Conservation (phyloP, 2,888 invertebrate species). For the Polydrusus pterygomalis region DNA sequence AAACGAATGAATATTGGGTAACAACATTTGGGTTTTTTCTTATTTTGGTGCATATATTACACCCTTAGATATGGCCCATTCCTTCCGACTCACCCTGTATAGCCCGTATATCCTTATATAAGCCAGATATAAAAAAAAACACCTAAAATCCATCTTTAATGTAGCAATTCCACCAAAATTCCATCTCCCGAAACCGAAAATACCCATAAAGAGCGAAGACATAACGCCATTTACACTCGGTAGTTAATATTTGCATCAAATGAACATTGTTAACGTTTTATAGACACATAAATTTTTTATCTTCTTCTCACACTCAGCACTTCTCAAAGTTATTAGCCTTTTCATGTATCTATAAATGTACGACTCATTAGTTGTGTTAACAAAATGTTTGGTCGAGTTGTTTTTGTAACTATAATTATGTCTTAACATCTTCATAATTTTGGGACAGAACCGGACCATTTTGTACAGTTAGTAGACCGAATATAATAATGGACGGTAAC, state of each 20-base stretch:
- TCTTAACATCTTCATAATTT: neutral
- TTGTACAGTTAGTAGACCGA: neutral
- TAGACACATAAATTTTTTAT: slow-evolving; percentile 47
- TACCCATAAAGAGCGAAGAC: slow-evolving; percentile 34
- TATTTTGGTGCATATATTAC: no score
- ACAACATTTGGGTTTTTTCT: no score
- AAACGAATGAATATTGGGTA: no score
- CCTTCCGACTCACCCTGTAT: no score
- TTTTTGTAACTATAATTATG: slow-evolving; percentile 8
- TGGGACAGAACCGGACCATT: neutral
- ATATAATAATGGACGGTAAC: neutral
- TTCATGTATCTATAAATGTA: slow-evolving; percentile 42
- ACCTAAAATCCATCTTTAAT: slow-evolving; percentile 40
- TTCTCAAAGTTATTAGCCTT: slow-evolving; percentile 26
- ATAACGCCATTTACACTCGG: slow-evolving; percentile 43
- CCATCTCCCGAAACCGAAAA: slow-evolving; percentile 32
- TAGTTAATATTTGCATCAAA: slow-evolving; percentile 53
- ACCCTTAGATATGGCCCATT: no score
- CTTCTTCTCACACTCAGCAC: slow-evolving; percentile 46
- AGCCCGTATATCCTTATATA: no score
- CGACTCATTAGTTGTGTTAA: slow-evolving; percentile 16
- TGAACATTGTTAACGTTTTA: slow-evolving; percentile 51
- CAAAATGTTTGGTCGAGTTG: slow-evolving; percentile 12
- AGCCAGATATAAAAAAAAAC: slow-evolving; percentile 40
- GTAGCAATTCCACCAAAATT: slow-evolving; percentile 38